Base-by-base conservation (phyloP, 2,888 invertebrate genomes). In the Epiblema foenella region DNA sequence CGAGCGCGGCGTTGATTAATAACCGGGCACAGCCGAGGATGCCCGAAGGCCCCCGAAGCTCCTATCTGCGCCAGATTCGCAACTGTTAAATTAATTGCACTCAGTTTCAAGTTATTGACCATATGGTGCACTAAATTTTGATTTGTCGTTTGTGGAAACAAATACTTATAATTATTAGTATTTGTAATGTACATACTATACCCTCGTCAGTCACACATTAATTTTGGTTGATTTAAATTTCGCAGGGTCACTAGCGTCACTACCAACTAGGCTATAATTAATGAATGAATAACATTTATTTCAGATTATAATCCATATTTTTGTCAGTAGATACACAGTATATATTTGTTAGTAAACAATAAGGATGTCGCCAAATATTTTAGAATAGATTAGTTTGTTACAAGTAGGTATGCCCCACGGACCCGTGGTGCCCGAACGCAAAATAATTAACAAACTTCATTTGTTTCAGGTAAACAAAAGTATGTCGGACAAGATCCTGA, bases 31-130 rank as follows among this genome's bases (percentile, higher is more conserved):
- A 33, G 52, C 58, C 70, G 70, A 60, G 46, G 59, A 54, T 42
- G 65, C 65, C 69, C 70, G 70, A 65, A 56, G 69, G 65, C 59
- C 46, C 58, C 65, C 65, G 54, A 64, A 64, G 69, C 62, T 56
- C 59, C 59, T 66, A 66, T 66, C 68, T 49, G 60, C 52, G 60
- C 60, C 52, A 68, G 68, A 68, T 68, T 68, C 68, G 64, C 69
- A 46, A 68, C 69, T 49, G 64, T 64, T 69, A 65, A 64, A 69
- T 69, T 69, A 69, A 69, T 69, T 69, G 69, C 64, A 20, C 64
- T n/a, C 52, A 1, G 24, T 0, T 20, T 37, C 39, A 54, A 64
- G 64, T 64, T 64, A 64, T 29, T 64, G 64, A 20, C 52, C 64
- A 54, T 11, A 64, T 64, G 64, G 64, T 64, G 54, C 37, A 37